phyloP scores from a whole-genome alignment of 1,140 invertebrate genomes.

The Matsumurasca onukii region DNA sequence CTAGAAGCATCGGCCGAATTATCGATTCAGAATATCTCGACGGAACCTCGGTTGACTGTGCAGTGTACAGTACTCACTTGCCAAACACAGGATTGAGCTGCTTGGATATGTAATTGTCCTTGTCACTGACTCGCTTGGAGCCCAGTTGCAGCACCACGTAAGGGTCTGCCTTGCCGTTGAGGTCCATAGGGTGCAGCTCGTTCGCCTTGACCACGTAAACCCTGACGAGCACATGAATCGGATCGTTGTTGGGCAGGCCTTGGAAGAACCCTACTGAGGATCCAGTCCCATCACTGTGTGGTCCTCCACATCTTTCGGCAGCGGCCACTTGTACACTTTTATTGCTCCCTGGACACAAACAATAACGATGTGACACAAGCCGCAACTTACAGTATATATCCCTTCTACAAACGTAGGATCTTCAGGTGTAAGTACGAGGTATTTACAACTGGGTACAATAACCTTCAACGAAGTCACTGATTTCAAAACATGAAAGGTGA shows the following conservation, averaged over 20 bases:
- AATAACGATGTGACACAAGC: no score
- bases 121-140: conserved; percentile 78
- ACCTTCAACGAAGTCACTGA: no score
- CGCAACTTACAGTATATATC: no score
- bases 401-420: no score
- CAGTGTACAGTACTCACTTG: conserved; percentile 71
- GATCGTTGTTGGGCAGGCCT: conserved; percentile 83
- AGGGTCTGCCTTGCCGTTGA: conserved; percentile 90
- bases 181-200: conserved; percentile 86
- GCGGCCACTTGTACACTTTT: conserved; percentile 84
- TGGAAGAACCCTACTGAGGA: conserved; percentile 79
- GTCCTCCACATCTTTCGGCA: conserved; percentile 75
- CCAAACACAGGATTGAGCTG: conserved; percentile 90
- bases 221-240: conserved; percentile 82
- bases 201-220: conserved; percentile 88
- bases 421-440: no score
- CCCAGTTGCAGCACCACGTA: conserved; percentile 84
- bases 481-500: no score
- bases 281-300: conserved; percentile 75
- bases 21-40: no score
- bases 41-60: no score
- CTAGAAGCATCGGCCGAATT: no score
- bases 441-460: no score
- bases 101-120: conserved; percentile 90
- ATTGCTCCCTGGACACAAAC: conserved; percentile 67